Conservation (phyloP, 2,113 vertebrate genomes). For the Saguinus midas region DNA sequence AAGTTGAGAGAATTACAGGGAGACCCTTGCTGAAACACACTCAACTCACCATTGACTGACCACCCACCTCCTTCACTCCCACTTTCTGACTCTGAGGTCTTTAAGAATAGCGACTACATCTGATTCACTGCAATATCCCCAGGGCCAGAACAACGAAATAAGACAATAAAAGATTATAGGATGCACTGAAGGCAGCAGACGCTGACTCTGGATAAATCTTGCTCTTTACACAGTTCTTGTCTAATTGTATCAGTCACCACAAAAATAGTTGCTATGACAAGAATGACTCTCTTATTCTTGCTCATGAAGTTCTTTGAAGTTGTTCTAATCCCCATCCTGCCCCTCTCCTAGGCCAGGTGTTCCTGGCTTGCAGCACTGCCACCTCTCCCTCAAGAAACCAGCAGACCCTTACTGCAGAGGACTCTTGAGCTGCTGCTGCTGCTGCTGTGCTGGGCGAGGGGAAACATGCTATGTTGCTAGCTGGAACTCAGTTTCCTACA, state of each 20-base stretch:
- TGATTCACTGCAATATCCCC: not conserved
- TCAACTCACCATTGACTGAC: not conserved
- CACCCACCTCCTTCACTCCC: not conserved
- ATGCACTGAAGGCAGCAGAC: not conserved
- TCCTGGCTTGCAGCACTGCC: not conserved
- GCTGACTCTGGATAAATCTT: not conserved
- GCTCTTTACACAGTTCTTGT: not conserved
- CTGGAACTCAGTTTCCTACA: not conserved
- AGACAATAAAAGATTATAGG: not conserved
- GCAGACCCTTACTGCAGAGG: not conserved
- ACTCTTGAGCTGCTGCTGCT: not conserved
- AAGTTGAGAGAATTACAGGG: not conserved
- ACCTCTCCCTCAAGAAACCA: not conserved
- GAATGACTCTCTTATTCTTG: not conserved
- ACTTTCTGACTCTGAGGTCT: not conserved
- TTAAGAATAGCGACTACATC: not conserved
- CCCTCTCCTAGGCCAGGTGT: not conserved
- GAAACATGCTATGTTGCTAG: not conserved
- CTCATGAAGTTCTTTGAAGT: not conserved
- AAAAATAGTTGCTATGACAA: not conserved
- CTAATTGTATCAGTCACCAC: not conserved
- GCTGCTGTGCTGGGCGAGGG: not conserved
- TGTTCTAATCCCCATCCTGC: not conserved
- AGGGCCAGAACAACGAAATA: not conserved
- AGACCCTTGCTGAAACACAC: not conserved